Conservation (phyloP, 2,113 vertebrate species). For the Pelmatolapia mariae region DNA sequence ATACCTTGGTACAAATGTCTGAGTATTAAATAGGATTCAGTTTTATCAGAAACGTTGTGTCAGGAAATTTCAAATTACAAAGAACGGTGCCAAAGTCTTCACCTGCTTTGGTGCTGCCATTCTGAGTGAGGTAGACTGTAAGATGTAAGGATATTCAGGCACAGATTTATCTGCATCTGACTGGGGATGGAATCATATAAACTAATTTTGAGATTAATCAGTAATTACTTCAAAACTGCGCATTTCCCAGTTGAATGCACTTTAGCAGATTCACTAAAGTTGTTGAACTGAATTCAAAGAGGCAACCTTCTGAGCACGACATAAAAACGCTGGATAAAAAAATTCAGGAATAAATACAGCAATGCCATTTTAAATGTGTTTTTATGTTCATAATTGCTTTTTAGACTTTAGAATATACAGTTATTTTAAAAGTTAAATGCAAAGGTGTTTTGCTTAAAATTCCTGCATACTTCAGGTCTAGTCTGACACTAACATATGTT, state of each 20-base stretch:
- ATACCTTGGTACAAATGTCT: background rate
- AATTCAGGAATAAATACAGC: background rate
- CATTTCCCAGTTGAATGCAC: constrained; percentile 24
- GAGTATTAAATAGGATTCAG: constrained; percentile 1
- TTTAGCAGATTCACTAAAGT: background rate
- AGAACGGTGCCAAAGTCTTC: background rate
- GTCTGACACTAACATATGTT: background rate
- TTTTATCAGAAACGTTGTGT: constrained; percentile 7
- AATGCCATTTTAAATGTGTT: background rate
- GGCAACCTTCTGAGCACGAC: background rate
- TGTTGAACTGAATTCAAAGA: constrained; percentile 18
- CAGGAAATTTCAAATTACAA: constrained; percentile 22
- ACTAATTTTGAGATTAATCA: constrained; percentile 49
- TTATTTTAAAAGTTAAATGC: background rate
- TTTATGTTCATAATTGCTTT: background rate
- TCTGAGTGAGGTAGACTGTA: background rate
- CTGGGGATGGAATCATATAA: constrained; percentile 16
- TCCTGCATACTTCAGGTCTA: background rate
- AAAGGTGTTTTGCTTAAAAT: background rate
- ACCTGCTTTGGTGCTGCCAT: background rate
- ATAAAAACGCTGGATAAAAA: background rate
- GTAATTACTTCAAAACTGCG: constrained; percentile 39
- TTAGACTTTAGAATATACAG: background rate
- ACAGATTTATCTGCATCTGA: background rate
- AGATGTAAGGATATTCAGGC: constrained; percentile 4